Evolutionary conservation across 2,797 vertebrate species (phyloP).

Genomic region (Notolepis coatsorum): DNA sequence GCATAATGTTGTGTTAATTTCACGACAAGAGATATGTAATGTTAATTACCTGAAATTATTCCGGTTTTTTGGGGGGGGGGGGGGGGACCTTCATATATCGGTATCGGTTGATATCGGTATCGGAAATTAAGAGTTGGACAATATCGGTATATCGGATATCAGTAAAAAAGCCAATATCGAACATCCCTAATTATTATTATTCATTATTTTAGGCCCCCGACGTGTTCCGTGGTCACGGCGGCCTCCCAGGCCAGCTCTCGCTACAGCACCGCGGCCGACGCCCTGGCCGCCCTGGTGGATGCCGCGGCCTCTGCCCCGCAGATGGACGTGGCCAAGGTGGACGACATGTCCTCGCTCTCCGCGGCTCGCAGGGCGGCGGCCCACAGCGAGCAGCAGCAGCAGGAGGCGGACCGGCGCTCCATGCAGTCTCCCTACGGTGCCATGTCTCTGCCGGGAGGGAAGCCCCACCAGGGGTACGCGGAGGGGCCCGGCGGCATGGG

Average conservation of each 20-base stretch:
- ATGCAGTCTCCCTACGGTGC: slow-evolving; percentile 88
- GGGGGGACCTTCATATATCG: too few species aligned
- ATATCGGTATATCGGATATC: too few species aligned
- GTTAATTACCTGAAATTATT: too few species aligned
- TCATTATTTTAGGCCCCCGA: slow-evolving; percentile 81
- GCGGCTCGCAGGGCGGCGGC: slow-evolving; percentile 76
- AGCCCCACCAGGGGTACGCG: slow-evolving; percentile 85
- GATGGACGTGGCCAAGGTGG: slow-evolving; percentile 93
- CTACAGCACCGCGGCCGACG: slow-evolving; percentile 94
- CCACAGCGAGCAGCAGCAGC: slow-evolving; percentile 83
- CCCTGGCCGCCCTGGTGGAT: slow-evolving; percentile 94
- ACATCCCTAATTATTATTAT: too few species aligned
- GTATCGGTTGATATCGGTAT: too few species aligned
- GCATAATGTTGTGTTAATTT: too few species aligned
- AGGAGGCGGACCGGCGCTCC: slow-evolving; percentile 90
- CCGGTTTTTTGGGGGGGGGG: too few species aligned
- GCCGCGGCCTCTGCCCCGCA: slow-evolving; percentile 94
- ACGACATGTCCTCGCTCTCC: slow-evolving; percentile 77
- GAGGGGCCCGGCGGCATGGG: slow-evolving; percentile 76
- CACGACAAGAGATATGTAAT: too few species aligned
- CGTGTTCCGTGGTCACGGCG: slow-evolving; percentile 41
- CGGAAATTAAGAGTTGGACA: too few species aligned
- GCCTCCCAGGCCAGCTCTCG: slow-evolving; percentile 88
- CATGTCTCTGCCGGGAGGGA: slow-evolving; percentile 87
- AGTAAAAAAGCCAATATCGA: too few species aligned